Conservation (phyloP, 2,888 invertebrate genomes). For the Pocota personata region DNA sequence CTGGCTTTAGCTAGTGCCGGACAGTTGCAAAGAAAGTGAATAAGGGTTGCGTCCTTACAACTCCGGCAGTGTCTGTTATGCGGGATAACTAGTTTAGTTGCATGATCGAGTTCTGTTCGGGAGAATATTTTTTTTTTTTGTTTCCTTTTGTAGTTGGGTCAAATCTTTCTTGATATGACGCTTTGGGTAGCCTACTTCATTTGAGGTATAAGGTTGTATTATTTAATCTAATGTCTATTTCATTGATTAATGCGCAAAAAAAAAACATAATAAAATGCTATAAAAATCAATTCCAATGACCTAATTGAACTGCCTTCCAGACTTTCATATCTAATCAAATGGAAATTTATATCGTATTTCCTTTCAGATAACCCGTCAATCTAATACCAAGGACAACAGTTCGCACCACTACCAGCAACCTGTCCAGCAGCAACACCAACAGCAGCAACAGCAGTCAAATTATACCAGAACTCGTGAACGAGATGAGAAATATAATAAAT, state of each 20-base stretch:
- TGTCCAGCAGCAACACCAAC: conserved; percentile 27
- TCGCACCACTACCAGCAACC: conserved; percentile 67
- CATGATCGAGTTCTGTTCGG: too few relatives aligned
- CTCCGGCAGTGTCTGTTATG: too few relatives aligned
- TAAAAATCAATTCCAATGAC: background rate
- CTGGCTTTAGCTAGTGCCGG: too few relatives aligned
- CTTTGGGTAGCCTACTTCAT: too few relatives aligned
- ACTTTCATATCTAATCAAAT: background rate
- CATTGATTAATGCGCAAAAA: background rate
- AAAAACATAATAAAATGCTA: background rate
- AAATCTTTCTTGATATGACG: too few relatives aligned
- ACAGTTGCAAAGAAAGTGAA: too few relatives aligned
- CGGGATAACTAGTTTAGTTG: too few relatives aligned
- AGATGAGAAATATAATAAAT: conserved; percentile 80
- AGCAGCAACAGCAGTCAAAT: conserved; percentile 72
- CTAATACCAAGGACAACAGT: conserved; percentile 63
- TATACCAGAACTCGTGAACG: conserved; percentile 77
- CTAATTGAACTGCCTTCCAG: background rate
- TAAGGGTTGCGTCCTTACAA: too few relatives aligned
- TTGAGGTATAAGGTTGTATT: too few relatives aligned
- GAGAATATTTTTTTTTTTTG: too few relatives aligned
- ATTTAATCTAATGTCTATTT: too few relatives aligned
- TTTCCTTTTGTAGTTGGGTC: too few relatives aligned
- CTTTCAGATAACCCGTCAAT: conserved; percentile 77
- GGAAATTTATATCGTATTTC: background rate